A percentile compares a stretch with the other conserved stretches of the same genome.
Evolutionary conservation across 2,797 vertebrate genomes (phyloP).

Genomic region (Lacerta agilis): DNA sequence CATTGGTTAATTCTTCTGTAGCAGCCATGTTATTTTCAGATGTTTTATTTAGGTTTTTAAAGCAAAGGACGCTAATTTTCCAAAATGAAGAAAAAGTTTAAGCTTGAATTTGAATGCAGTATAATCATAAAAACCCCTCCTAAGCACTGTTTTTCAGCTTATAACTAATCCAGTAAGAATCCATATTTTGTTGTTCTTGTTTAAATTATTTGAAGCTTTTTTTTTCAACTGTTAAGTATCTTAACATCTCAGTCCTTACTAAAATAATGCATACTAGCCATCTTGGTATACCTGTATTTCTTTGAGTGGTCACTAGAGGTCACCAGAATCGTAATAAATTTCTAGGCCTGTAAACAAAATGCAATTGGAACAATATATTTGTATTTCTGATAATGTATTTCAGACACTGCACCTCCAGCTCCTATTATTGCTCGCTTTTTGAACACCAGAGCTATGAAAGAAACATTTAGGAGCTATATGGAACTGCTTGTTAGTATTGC

Average conservation of each 20-base stretch:
- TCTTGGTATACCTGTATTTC: conserved; percentile 24
- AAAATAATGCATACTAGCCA: neutral
- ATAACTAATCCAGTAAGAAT: neutral
- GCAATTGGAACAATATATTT: neutral
- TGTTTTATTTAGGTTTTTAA: neutral
- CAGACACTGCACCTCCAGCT: conserved; percentile 87
- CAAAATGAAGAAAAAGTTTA: neutral
- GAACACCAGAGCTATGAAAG: conserved; percentile 97
- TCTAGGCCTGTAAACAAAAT: neutral
- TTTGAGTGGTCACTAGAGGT: conserved; percentile 68
- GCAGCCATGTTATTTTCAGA: neutral
- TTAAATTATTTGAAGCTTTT: neutral
- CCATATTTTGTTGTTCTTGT: neutral
- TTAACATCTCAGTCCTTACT: neutral
- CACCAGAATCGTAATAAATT: conserved; percentile 53
- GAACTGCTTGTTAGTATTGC: conserved; percentile 93
- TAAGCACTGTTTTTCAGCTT: neutral
- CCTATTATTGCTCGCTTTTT: conserved; percentile 89
- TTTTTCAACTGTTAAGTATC: neutral
- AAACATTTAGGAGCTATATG: conserved; percentile 96
- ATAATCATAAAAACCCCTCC: neutral
- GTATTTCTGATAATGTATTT: conserved; percentile 55
- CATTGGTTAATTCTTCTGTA: neutral
- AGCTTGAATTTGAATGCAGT: neutral
- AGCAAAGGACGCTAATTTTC: neutral